phyloP scores from a whole-genome alignment of 2,888 invertebrate genomes.

The Drosophila pseudotakahashii region DNA sequence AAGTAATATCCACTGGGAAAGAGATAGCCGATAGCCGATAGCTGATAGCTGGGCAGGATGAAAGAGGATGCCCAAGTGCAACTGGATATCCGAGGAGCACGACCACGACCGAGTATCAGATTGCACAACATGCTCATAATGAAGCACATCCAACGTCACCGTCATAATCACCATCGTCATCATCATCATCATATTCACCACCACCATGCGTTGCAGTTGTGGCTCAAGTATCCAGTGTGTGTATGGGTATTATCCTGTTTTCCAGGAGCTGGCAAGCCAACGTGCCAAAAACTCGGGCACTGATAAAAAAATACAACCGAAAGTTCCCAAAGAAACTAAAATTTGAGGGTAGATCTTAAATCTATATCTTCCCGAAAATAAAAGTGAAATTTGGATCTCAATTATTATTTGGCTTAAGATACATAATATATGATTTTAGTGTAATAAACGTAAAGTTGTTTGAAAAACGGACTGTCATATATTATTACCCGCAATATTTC shows the following conservation, averaged over 20 bases:
- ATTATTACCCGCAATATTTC: too few species aligned
- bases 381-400: too few species aligned
- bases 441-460: too few species aligned
- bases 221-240: conserved; percentile 60
- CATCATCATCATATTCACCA: conserved; percentile 27
- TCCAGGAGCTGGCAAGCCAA: conserved; percentile 57
- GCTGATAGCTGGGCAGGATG: conserved; percentile 1
- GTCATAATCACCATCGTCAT: conserved; percentile 58
- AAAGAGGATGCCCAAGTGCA: conserved; percentile 56
- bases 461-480: too few species aligned
- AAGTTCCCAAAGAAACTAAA: too few species aligned
- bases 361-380: too few species aligned
- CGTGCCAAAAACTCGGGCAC: conserved; percentile 59
- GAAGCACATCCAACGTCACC: conserved; percentile 50
- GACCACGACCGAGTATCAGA: conserved; percentile 69
- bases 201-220: conserved; percentile 44
- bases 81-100: conserved; percentile 67
- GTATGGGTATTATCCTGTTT: conserved; percentile 60
- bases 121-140: conserved; percentile 62
- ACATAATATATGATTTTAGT: too few species aligned
- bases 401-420: too few species aligned
- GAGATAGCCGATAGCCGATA: conserved; percentile 9
- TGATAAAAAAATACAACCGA: too few species aligned
- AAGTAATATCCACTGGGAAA: background rate
- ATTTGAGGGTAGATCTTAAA: too few species aligned